These are phyloP conservation scores for Petrosia ficiformis DNA, from an alignment of 37 sponge, comb jelly and placozoan species.

Conservation along the genomic window DNA sequence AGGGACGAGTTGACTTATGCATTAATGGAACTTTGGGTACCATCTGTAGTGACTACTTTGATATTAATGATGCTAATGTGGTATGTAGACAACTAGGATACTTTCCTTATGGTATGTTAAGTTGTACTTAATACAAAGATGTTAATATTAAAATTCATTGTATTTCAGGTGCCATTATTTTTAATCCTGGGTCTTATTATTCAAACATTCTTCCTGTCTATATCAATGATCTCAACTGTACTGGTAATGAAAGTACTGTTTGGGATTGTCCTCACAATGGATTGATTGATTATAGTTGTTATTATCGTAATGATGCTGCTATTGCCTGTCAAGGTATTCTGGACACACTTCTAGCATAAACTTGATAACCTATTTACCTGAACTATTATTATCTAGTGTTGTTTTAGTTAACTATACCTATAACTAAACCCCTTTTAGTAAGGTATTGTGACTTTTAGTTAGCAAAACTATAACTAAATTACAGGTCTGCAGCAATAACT, in stretches of 20 bases:
- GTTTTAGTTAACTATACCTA: no score
- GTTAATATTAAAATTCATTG: not conserved
- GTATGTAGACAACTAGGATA: constrained; percentile 10
- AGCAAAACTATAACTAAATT: no score
- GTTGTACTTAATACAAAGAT: not conserved
- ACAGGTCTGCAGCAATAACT: no score
- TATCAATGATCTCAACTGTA: not conserved
- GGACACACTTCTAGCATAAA: no score
- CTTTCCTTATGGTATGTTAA: constrained; percentile 4
- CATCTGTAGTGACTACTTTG: constrained; percentile 1
- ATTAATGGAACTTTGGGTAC: constrained; percentile 20
- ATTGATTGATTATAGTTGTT: not conserved
- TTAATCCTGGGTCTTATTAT: not conserved
- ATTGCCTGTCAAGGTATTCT: not conserved
- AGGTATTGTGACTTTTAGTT: no score
- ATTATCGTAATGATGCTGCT: not conserved
- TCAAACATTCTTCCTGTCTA: not conserved
- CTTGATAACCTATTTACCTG: no score
- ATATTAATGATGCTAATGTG: constrained; percentile 14
- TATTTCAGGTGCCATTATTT: not conserved
- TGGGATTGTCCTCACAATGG: not conserved
- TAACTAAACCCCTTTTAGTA: no score
- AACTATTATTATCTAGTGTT: no score
- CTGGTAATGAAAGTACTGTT: not conserved
- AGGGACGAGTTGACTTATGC: constrained; percentile 22